These are phyloP conservation scores for Saimiri boliviensis DNA, from an alignment of 2,113 vertebrate genomes.

Conservation along the genomic window DNA sequence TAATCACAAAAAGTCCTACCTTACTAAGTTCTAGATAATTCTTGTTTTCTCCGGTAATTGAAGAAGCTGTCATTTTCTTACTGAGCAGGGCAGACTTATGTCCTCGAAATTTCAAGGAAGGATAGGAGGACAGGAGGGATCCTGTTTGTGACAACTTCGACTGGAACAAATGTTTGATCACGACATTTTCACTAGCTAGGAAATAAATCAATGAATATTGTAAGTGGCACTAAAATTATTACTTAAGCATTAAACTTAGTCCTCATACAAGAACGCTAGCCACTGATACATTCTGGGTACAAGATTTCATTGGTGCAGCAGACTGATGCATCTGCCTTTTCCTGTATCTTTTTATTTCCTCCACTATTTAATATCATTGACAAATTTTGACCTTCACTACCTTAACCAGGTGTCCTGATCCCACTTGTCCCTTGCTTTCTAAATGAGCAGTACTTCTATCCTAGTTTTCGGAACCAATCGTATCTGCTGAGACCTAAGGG, in stretches of 20 bases:
- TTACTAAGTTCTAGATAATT: conserved; percentile 91
- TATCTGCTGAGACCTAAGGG: neutral
- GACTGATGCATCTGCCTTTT: fast-evolving
- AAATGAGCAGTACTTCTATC: neutral
- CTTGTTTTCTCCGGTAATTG: conserved; percentile 84
- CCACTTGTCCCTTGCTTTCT: neutral
- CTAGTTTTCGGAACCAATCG: neutral
- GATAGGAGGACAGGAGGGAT: conserved; percentile 89
- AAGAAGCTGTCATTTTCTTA: conserved; percentile 81
- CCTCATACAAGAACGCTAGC: neutral
- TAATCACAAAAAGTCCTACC: conserved; percentile 81
- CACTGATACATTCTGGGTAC: neutral
- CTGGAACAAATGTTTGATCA: conserved; percentile 95
- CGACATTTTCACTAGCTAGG: conserved; percentile 94
- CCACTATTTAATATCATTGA: too few relatives aligned
- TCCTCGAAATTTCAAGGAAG: conserved; percentile 87
- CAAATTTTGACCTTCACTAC: neutral
- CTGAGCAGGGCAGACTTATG: conserved; percentile 89
- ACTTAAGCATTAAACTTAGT: neutral
- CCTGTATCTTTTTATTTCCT: too few relatives aligned
- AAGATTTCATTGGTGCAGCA: fast-evolving
- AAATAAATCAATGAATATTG: conserved; percentile 67
- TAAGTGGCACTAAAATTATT: conserved; percentile 34
- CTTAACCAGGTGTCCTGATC: neutral
- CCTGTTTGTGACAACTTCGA: conserved; percentile 95